A percentile compares a stretch with the other conserved stretches of the same genome.
Conservation (phyloP, 2,113 vertebrate species). For the Picathartes gymnocephalus region DNA sequence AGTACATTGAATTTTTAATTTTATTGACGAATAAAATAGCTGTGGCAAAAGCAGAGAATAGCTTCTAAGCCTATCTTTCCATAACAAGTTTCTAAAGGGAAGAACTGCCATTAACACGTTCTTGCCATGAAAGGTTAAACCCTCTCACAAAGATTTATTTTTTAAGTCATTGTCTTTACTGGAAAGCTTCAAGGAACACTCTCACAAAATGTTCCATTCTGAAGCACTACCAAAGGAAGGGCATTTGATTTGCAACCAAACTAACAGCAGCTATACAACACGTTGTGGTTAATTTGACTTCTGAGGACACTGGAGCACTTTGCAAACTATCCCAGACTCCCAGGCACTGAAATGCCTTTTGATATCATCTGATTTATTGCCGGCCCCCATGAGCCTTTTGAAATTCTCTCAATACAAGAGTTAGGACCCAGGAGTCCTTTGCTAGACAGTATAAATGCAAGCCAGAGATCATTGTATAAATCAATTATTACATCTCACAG, state of each 20-base stretch:
- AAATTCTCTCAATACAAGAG: slow-evolving; percentile 6
- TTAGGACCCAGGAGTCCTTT: not conserved
- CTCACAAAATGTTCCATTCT: not conserved
- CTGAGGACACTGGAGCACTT: slow-evolving; percentile 1
- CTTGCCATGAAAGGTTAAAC: not conserved
- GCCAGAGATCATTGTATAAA: not conserved
- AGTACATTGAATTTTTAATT: not conserved
- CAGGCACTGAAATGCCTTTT: not conserved
- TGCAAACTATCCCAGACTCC: not conserved
- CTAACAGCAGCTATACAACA: not conserved
- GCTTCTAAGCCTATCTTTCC: not conserved
- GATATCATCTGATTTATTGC: slow-evolving; percentile 37
- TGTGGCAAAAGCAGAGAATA: not conserved
- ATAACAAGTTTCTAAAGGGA: not conserved
- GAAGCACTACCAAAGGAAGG: not conserved
- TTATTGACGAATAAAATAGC: not conserved
- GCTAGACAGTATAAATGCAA: not conserved
- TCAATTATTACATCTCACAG: slow-evolving; percentile 2
- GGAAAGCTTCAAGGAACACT: not conserved
- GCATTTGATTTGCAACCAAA: slow-evolving; percentile 28
- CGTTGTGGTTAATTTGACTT: not conserved
- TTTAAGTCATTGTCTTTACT: not conserved
- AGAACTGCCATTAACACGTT: not conserved
- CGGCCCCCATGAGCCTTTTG: not conserved
- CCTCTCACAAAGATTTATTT: not conserved